Evolutionary conservation across 2,797 vertebrate genomes (phyloP), one percentile per base, ranked within the genome.

Genomic region (Urosaurus nigricauda): DNA sequence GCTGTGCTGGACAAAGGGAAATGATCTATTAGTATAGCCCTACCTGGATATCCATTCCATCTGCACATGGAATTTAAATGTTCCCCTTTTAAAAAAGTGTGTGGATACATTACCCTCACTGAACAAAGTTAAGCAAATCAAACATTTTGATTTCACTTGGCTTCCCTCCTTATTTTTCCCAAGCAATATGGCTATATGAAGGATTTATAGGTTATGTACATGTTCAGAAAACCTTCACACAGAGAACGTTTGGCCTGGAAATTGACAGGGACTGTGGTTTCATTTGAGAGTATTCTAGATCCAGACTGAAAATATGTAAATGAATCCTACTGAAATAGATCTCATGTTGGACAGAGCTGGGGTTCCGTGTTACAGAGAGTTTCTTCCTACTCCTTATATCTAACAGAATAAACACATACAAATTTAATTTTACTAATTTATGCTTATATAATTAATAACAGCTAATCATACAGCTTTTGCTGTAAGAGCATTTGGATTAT

Each of bases 61-160:
- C 98, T 98, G 98, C 98, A 98, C 97, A 97, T 98, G 98, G 98
- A 98, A 98, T 98, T 74, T 99, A 97, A 98, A 68, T 40, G 97
- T 98, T 98, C 97, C 97, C 91, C 91, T 93, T 84, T 71, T 88
- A 58, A 3, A 13, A 78, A 78, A 68, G 98, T 99, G 98, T 98
- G 98, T 24, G 98, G 98, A 98, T 98, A 98, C 98, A 98, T 99
- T 98, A 98, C 98, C 97, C 98, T 98, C 98, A 98, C 98, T 98
- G 98, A 98, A 98, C 98, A 98, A 99, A 83, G 99, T 99, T 99
- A 99, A 99, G 98, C 98, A 98, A 99, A 99, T 98, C 97, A 85
- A 97, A 98, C 98, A 97, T 99, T 99, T 98, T 97, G 98, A 97
- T 97, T 94, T 91, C 90, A 96, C 90, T 93, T 95, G 93, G 95